A percentile compares a stretch with the other conserved stretches of the same genome.
These are phyloP conservation scores for Rhegmatorhina hoffmannsi DNA, from an alignment of 2,113 vertebrate genomes.

Conservation along the genomic window DNA sequence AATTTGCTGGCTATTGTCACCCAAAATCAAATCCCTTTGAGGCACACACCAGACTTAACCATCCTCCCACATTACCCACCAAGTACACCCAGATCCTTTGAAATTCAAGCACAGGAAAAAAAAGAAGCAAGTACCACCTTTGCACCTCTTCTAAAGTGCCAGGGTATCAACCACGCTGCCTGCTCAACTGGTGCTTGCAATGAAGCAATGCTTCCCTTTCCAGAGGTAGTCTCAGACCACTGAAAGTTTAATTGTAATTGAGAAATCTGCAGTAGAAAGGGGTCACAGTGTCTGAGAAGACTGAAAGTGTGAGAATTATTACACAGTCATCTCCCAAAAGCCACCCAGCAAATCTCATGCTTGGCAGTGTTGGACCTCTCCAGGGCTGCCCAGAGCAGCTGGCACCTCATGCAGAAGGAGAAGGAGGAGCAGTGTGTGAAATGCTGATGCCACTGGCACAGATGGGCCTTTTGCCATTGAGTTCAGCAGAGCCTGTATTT, in stretches of 20 bases:
- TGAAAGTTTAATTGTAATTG: background rate
- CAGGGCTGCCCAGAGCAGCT: background rate
- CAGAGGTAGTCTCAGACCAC: background rate
- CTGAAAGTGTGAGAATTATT: background rate
- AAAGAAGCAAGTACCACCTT: background rate
- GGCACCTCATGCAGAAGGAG: background rate
- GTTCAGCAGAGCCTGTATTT: background rate
- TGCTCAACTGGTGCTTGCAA: background rate
- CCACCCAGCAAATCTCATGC: background rate
- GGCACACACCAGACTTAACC: background rate
- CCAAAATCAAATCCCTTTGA: background rate
- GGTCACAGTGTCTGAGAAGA: background rate
- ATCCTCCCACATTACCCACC: background rate
- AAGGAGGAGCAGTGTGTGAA: background rate
- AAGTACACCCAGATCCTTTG: background rate
- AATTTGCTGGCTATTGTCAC: background rate
- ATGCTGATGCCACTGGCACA: fast-evolving
- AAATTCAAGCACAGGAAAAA: background rate
- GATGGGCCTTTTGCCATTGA: background rate
- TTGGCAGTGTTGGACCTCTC: background rate
- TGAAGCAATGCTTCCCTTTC: background rate
- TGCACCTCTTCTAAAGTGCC: background rate
- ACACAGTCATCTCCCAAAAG: background rate
- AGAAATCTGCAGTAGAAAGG: background rate
- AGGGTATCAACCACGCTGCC: background rate